Evolutionary conservation across 2,797 vertebrate species (phyloP).

Genomic region (Leptatherina wallacei): DNA sequence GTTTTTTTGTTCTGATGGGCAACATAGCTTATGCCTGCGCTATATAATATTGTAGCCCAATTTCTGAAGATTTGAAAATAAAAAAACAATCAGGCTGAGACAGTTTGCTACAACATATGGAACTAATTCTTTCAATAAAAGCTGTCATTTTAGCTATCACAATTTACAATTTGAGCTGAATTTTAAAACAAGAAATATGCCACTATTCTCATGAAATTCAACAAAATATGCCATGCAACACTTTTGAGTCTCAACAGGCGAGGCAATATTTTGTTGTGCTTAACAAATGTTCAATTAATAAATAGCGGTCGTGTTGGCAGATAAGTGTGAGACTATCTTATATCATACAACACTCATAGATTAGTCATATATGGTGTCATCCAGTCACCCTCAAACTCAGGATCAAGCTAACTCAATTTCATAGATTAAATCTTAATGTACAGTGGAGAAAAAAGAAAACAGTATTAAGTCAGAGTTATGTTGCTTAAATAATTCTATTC

Average conservation of each 20-base stretch:
- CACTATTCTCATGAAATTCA: neutral
- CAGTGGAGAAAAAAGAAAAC: slow-evolving; percentile 31
- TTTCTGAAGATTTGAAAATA: too few species aligned
- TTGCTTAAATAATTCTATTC: slow-evolving; percentile 54
- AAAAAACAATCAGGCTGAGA: too few species aligned
- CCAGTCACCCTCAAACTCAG: slow-evolving; percentile 9
- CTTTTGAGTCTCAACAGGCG: neutral
- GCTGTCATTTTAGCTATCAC: neutral
- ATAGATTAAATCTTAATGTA: slow-evolving; percentile 50
- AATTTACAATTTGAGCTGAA: neutral
- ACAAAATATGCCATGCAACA: neutral
- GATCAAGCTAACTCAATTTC: slow-evolving; percentile 28
- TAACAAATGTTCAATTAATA: neutral
- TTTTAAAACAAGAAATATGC: neutral
- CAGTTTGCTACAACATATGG: neutral
- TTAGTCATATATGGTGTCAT: slow-evolving; percentile 14
- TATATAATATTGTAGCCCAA: neutral
- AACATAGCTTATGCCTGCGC: too few species aligned
- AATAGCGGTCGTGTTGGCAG: neutral
- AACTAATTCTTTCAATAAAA: neutral
- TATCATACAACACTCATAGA: slow-evolving; percentile 13
- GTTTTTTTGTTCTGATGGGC: neutral
- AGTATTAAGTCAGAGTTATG: slow-evolving; percentile 48
- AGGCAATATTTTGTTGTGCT: neutral
- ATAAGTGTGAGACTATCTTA: slow-evolving; percentile 1